Base-by-base conservation (phyloP, 2,113 vertebrate species). In the Todiramphus saurophagus region DNA sequence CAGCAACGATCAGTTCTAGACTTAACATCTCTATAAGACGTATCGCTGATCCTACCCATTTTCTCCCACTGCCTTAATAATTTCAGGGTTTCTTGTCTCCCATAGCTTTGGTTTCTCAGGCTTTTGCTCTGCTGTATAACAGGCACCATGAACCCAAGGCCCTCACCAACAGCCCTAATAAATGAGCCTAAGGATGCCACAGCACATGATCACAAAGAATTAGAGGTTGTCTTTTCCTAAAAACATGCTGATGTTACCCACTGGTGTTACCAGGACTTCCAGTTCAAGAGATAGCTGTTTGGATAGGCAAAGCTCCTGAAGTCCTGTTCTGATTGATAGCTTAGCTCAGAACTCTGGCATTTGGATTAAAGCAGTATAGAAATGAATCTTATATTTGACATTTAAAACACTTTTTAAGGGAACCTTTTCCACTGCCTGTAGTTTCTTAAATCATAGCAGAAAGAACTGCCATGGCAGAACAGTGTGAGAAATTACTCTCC, bases 341-440 rank as follows among this genome's bases (percentile, higher is more conserved):
- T 95, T 74, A 80, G 90, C 83, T 97, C 88, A 97, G 93, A 96
- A 96, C 73, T 73, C 93, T 98, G 98, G 96, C 97, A 97, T 98
- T 97, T 98, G 97, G 97, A 97, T 97, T 97, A 97, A 97, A 97
- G 94, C 80, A 94, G 91, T 91, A 94, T 75, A 96, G 95, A 98
- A 98, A 98, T 98, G 92, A 97, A 98, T 98, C 98, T 97, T 97
- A 91, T 94, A 97, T 97, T 96, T 98, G 98, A 98, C 98, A 98
- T 98, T 98, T 98, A 97, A 98, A 98, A 96, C 89, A 93, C 94
- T 94, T 97, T 93, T 80, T 82, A 92, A 94, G 95, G 93, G 96
- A 97, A 97, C 95, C 93, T 97, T 98, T 98, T 97, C 94, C 94
- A 96, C 83, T 66, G 96, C 90, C 83, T 86, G 59, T 87, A 87